Base-by-base conservation (phyloP, 2,113 vertebrate genomes). In the Pogonocichla stellata region DNA sequence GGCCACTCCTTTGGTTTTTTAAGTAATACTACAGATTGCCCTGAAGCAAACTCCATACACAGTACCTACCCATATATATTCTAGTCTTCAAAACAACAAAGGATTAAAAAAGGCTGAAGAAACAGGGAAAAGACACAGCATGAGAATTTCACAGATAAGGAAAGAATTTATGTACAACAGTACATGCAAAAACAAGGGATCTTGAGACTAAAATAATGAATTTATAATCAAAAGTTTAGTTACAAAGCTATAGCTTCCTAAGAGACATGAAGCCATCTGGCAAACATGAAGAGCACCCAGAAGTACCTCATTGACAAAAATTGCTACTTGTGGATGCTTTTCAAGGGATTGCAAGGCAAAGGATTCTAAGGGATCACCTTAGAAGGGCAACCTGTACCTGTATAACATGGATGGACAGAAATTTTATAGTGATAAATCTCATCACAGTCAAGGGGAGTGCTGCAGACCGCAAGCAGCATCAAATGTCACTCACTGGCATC, bases 181-280 rank as follows among this genome's bases (percentile, higher is more conserved):
- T 88, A 96, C 80, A 95, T 71, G 75, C 74, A 97, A 88, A 96
- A 92, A 88, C 36, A 96, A 84, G 87, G 88, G 84, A 97, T 96
- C 95, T 95, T 93, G 82, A 93, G 89, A 97, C 71, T 93, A 95
- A 88, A 97, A 96, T 84, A 54, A 93, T 72, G 60, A 50, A 88
- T 97, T 97, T 86, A 96, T 94, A 97, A 95, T 67, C 80, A 83
- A 84, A 97, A 95, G 43, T 88, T 97, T 91, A 92, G 83, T 90
- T 96, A 92, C 54, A 90, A 94, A 92, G 42, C 40, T 67, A 23
- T 10, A 74, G 45, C 19, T 78, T 64, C 50, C 43, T 70, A 36
- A 90, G 92, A 96, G 92, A 91, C 80, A 86, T 5, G 75, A 57
- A 91, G 69, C 69, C 90, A 92, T 88, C 80, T 47, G 94, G 80